Evolutionary conservation across 1,140 invertebrate genomes (phyloP), one percentile per base, ranked within the genome.

Genomic region (Caerostris darwini): DNA sequence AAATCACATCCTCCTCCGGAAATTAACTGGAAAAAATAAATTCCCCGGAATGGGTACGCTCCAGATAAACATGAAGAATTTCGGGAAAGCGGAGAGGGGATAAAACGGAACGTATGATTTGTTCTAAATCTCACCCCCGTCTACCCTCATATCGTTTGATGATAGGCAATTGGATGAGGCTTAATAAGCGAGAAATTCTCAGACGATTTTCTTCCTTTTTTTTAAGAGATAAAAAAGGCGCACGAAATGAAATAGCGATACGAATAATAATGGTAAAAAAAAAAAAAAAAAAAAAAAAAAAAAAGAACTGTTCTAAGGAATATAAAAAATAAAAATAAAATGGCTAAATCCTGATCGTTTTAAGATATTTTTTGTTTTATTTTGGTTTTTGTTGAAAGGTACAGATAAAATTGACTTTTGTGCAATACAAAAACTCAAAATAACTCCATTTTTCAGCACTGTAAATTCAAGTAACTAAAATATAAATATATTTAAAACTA

Each of bases 11-110:
- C 17, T 64, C 10, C 17, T 17, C 61, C 61, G 61, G 61, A 64
- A 64, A 64, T 64, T 64, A 64, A 64, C 61, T 64, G 61, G 61
- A 64, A 64, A 64, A 64, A 64, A 64, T 14, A 64, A 64, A 64
- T 64, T 64, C 17, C 59, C 61, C 17, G 61, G 12, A 64, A 17
- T 64, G 61, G 17, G 61, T 64, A 34, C 34, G 34, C 34, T 34
- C 12, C 12, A 64, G 61, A 64, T 64, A 64, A 64, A 64, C 61
- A 64, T 14, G 61, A 14, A 14, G 61, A 64, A 64, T 5, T 34
- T 34, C 34, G 34, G 17, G 17, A 64, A 12, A 14, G 61, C 5
- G 5, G 17, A 61, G 17, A 64, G 61, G 61, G 61, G 61, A 14
- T 64, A 64, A 64, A 10, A 12, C 34, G 61, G 17, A 64, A 64